Conservation (phyloP, 2,888 invertebrate species). For the Axea sp. region DNA sequence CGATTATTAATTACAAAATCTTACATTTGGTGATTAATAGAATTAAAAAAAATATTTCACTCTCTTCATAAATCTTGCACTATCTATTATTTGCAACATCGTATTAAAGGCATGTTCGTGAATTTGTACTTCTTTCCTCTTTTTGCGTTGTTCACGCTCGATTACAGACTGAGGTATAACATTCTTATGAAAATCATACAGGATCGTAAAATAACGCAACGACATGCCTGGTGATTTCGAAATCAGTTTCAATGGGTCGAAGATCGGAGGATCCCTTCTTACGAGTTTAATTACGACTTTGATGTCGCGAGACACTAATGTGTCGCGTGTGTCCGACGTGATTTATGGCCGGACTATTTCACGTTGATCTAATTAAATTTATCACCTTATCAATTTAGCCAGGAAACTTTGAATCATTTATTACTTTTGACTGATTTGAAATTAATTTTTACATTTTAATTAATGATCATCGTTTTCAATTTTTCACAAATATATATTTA, state of each 20-base stretch:
- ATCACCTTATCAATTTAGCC: conserved; percentile 24
- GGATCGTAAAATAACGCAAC: conserved; percentile 22
- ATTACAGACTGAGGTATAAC: conserved; percentile 37
- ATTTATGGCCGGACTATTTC: conserved; percentile 63
- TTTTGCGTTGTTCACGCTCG: conserved; percentile 22
- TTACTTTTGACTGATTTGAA: conserved; percentile 27
- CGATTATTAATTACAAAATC: no score
- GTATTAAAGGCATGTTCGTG: conserved; percentile 44
- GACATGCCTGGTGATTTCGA: conserved; percentile 61
- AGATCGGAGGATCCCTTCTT: conserved; percentile 69
- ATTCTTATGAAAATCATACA: conserved; percentile 33
- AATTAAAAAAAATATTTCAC: no score
- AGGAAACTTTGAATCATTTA: conserved; percentile 29
- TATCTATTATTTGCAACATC: conserved; percentile 56
- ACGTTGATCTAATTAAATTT: conserved; percentile 72
- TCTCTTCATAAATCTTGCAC: conserved; percentile 40
- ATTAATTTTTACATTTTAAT: not conserved
- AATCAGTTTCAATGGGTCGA: conserved; percentile 64
- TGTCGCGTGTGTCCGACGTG: conserved; percentile 57
- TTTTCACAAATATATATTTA: no score
- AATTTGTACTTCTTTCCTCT: conserved; percentile 43
- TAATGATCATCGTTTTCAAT: no score
- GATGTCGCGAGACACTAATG: conserved; percentile 29
- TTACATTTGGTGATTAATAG: no score
- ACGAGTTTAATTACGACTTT: conserved; percentile 67